These are phyloP conservation scores for Homalodisca vitripennis DNA, from an alignment of 1,140 invertebrate species.

Conservation along the genomic window DNA sequence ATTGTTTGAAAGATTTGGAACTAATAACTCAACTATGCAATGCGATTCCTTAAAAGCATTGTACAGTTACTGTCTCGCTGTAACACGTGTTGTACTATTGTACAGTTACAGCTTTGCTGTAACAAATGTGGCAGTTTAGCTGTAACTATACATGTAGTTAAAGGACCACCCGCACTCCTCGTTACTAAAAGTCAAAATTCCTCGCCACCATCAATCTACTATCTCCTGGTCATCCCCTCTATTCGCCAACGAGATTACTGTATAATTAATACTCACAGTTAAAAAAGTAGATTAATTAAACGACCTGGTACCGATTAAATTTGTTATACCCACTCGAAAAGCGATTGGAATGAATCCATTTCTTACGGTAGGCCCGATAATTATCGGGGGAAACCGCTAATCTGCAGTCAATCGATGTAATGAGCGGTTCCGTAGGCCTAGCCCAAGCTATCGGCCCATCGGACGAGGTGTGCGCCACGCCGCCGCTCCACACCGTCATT, in stretches of 20 bases:
- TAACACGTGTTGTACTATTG: too few relatives aligned
- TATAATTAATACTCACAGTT: conserved; percentile 7
- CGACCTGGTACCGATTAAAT: conserved; percentile 9
- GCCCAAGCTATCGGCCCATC: conserved; percentile 2
- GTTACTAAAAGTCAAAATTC: too few relatives aligned
- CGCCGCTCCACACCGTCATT: too few relatives aligned
- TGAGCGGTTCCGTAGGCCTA: background rate
- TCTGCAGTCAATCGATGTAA: background rate
- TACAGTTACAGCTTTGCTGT: too few relatives aligned
- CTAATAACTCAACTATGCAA: too few relatives aligned
- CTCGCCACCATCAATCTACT: too few relatives aligned
- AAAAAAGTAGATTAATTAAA: conserved; percentile 12
- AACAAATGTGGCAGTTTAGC: too few relatives aligned
- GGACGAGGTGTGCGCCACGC: background rate
- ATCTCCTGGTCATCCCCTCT: background rate
- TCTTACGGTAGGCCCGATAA: conserved; percentile 17
- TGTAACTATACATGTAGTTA: too few relatives aligned
- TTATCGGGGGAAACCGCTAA: conserved; percentile 11
- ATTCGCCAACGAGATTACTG: conserved; percentile 1
- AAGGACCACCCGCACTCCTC: too few relatives aligned
- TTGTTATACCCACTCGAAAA: conserved; percentile 21
- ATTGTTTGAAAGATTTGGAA: too few relatives aligned
- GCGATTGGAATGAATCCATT: conserved; percentile 13
- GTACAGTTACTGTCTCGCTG: too few relatives aligned
- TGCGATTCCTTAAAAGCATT: too few relatives aligned